Evolutionary conservation across 1,140 invertebrate genomes (phyloP), one percentile per base, ranked within the genome.

Genomic region (Portunus trituberculatus): DNA sequence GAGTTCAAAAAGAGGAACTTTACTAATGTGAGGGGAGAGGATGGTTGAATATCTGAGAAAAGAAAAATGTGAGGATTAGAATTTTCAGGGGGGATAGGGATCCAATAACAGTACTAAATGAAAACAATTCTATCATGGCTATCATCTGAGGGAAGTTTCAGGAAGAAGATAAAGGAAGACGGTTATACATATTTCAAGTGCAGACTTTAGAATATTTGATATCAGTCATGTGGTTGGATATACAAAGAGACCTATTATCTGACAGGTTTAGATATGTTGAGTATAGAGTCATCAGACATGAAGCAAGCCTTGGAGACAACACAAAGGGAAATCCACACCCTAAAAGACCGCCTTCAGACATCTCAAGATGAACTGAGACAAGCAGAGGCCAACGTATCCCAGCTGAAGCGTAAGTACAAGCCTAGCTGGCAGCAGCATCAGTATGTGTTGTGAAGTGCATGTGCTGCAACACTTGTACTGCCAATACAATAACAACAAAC

Each of bases 301-400:
- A 95, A 95, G 46, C 92, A 95, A 83, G 92, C 95, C 45, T 52
- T 95, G 0, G 90, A 95, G 46, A 46, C 91, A 25, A 93, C 89
- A n/a, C 91, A 95, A 83, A 86, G 48, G 48, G 94, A 95, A 46
- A 91, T 96, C 29, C 59, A 89, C 45, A 92, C 96, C 7, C 92
- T 96, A n/a, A 95, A 96, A 96, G 97, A 96, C 32, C 95, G 97
- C 48, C 94, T 97, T 94, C 92, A 95, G 94, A 96, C 96, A 92
- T 96, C 97, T 28, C 96, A 96, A 95, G 96, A 96, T 83, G 96
- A 96, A 90, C 96, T 97, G 82, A 96, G 96, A 83, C 96, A 96
- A 92, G 96, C 96, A 29, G 96, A 97, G 94, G 91, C 96, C 32
- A 97, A 97, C 82, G 92, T 97, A 28, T 96, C 92, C 29, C 96